Evolutionary conservation across 2,113 vertebrate genomes (phyloP), one percentile per base, ranked within the genome.

Genomic region (Clupea harengus): DNA sequence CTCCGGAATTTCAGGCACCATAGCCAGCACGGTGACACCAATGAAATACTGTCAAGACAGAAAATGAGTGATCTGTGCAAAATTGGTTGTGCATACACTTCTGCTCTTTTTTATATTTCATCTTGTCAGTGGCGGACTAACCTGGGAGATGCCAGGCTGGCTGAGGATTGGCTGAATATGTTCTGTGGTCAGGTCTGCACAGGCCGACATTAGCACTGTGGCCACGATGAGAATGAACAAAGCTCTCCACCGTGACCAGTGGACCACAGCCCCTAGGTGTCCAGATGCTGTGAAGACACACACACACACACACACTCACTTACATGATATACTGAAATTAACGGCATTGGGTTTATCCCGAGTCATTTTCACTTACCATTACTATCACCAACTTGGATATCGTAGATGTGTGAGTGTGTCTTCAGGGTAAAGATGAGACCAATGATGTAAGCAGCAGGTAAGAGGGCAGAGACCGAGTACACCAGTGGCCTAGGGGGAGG

Each of bases 1-100:
- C 92, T 98, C 97, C 0, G 97, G 97, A 81, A 98, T 96, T 93
- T 97, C 96, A 0, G 97, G 96, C 81, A 96, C 94, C 96, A 97
- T 96, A 0, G 97, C 97, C 25, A 98, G 90, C 88, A 97, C 88
- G 0, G 97, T 97, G 84, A 97, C 96, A 6, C 96, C 95, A 0
- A 97, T 96, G 89, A 97, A 97, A 81, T 97, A 97, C 97, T 97
- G 89, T 87, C 3, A 60, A 44, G 13, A 86, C 18, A 60, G 20
- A 17, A 15, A 52, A 72, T 85, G n/a, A 84, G 60, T 7, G 22
- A 64, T 6, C 1, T 13, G 3, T 72, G 64, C n/a, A 72, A 28
- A 72, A 54, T 18, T 13, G 17, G 52, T 54, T 15, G 0, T 1
- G 17, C 52, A 17, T 18, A 15, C 52, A 54, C 52, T 18, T 54